Base-by-base conservation (phyloP, 2,888 invertebrate genomes). In the Eupeodes luniger region DNA sequence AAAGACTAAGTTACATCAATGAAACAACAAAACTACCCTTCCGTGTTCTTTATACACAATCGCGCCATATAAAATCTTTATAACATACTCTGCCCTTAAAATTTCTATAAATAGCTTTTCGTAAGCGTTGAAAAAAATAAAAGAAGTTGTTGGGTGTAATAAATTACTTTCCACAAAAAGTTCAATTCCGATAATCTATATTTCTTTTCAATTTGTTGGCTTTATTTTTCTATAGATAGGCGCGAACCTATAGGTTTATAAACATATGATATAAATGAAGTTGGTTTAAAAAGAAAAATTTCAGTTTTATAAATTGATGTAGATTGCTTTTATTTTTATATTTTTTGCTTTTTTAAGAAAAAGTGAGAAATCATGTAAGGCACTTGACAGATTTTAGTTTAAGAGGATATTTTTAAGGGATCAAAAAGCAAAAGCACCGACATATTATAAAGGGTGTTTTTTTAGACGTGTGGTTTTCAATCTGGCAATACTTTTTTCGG, bases 301-400 rank as follows among this genome's bases (percentile, higher is more conserved):
- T 0, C 40, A 40, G 40, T 16, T 62, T 62, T 59, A 14, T 14
- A 27, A 57, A 59, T 59, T 34, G 12, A 59, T 59, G 57, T 12
- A 27, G 12, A 12, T 57, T 57, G 57, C 27, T 27, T 57, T 55
- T 19, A 11, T 19, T 19, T 53, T 19, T 2, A 4, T 57, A 36
- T 40, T n/a, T n/a, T 62, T 16, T 62, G 11, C 40, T 16, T 16
- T 12, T 34, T 4, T 3, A 10, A 40, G 6, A 44, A 47, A 47
- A 66, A 67, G 49, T 67, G 34, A 49, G 11, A 34, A 51, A 67
- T 51, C 51, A 51, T 69, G 53, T 69, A 12, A 16, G 69, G 11
- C 4, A 40, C n/a, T 53, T 69, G 69, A 69, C 69, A 69, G 51
- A 36, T 69, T 69, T 53, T 19, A n/a, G 34, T 10, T 67, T 67